These are phyloP conservation scores for Crenuchus spilurus DNA, from an alignment of 2,797 vertebrate genomes.

Conservation along the genomic window DNA sequence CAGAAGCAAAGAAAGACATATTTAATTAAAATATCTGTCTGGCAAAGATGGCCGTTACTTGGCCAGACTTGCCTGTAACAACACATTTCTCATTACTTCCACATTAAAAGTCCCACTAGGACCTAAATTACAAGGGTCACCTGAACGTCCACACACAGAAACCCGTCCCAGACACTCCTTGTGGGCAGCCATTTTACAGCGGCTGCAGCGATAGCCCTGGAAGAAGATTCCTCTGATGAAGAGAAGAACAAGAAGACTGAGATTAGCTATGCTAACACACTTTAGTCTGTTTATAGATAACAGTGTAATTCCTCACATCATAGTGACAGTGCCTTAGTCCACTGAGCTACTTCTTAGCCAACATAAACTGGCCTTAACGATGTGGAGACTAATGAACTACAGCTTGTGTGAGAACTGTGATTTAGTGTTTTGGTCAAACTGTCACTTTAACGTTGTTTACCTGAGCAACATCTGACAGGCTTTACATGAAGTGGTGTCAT, in stretches of 20 bases:
- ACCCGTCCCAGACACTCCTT: constrained; percentile 93
- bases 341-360: no score
- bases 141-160: constrained; percentile 81
- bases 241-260: constrained; percentile 13
- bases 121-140: no score
- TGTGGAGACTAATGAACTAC: no score
- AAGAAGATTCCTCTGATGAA: constrained; percentile 87
- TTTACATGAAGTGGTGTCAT: constrained; percentile 87
- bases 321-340: no score
- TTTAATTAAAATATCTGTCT: constrained; percentile 13
- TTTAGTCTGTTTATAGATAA: no score
- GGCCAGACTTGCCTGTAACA: no score
- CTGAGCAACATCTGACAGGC: constrained; percentile 93
- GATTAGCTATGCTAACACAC: no score
- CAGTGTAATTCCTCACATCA: no score
- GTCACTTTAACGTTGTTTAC: constrained; percentile 70
- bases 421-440: neutral
- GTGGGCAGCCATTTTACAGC: constrained; percentile 88
- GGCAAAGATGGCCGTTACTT: no score
- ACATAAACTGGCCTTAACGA: no score
- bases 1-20: constrained; percentile 50
- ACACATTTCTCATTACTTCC: no score
- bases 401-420: neutral
- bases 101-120: neutral
- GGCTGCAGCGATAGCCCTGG: constrained; percentile 89